Percentiles rank a stretch among this genome's conserved stretches.
Evolutionary conservation across 1,140 invertebrate genomes (phyloP).

Genomic region (Sminthurides bifidus): DNA sequence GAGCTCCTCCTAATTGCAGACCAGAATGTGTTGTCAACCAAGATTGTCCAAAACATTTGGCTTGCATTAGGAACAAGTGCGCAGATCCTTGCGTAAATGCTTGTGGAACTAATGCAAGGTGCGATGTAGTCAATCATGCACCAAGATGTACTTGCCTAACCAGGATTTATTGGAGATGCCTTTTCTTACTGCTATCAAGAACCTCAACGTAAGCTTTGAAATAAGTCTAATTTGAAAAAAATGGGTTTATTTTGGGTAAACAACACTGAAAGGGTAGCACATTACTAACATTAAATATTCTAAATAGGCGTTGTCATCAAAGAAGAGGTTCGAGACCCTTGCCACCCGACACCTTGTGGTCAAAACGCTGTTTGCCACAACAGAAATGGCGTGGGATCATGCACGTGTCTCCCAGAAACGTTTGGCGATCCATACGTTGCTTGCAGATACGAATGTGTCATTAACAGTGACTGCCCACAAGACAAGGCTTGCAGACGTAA

Average conservation of each 20-base stretch:
- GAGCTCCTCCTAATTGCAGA: slow-evolving; percentile 45
- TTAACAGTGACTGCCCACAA: slow-evolving; percentile 46
- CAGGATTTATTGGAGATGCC: slow-evolving; percentile 39
- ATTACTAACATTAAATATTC: no score
- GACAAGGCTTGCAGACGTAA: slow-evolving; percentile 64
- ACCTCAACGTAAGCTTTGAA: slow-evolving; percentile 39
- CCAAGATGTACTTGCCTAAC: slow-evolving; percentile 52
- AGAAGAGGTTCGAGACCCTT: no score
- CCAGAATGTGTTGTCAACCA: slow-evolving; percentile 56
- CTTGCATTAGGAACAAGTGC: slow-evolving; percentile 53
- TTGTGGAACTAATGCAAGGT: slow-evolving; percentile 33
- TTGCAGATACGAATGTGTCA: slow-evolving; percentile 48
- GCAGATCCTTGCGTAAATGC: slow-evolving; percentile 38
- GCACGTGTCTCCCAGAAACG: slow-evolving; percentile 52
- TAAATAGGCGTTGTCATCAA: no score
- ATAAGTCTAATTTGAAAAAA: slow-evolving; percentile 45
- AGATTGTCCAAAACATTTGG: slow-evolving; percentile 48
- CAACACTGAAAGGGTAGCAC: no score
- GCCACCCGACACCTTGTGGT: slow-evolving; percentile 66
- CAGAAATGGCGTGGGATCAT: slow-evolving; percentile 50
- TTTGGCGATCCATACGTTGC: slow-evolving; percentile 54
- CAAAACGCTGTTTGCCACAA: slow-evolving; percentile 41
- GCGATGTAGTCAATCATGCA: slow-evolving; percentile 35
- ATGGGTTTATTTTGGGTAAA: no score
- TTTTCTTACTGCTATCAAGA: slow-evolving; percentile 48